Base-by-base conservation (phyloP, 1,140 invertebrate species). In the Drosophila aff. region DNA sequence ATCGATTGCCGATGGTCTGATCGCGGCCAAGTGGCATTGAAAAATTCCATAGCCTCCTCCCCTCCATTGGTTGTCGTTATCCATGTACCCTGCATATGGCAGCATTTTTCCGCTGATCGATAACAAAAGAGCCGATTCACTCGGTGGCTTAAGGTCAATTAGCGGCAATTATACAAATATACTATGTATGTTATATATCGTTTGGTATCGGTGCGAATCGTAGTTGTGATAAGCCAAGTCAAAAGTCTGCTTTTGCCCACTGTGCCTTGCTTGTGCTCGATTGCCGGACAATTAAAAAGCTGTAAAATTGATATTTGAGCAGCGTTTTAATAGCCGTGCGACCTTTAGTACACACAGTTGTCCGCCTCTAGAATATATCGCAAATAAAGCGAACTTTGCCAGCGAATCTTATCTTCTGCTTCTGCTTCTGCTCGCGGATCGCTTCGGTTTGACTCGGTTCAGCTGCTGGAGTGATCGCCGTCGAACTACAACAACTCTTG, bases 281-380 rank as follows among this genome's bases (percentile, higher is more conserved):
- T 73, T 73, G 71, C 67, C 46, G 38, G 68, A 50, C 46, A 73
- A 73, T 73, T 73, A 73, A 73, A 49, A 7, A 44, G 57, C 40
- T 73, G 67, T 73, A 77, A 77, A 77, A 77, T 62, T 69, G 57
- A 50, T 62, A 76, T 77, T 77, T 47, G 64, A 66, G 40, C 40
- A 76, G 72, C 74, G 26, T 49, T 55, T 75, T 57, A 65, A 65
- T 74, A 53, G 59, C 44, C 21, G 21, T 13, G 38, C 71, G 60
- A 76, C 72, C 73, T 75, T 76, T 76, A 65, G 72, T 57, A 76
- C 73, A 74, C 36, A 43, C 28, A 31, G 28, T 33, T 36, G 23
- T 16, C 44, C 65, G 40, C 40, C 47, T 18, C 43, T 21, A 36
- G 16, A 33, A 65, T 40, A 28, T 60, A 72, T 72, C 67, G 69